Evolutionary conservation across 1,140 invertebrate species (phyloP), one percentile per base, ranked within the genome.

Genomic region (Drosophila chauvacae): DNA sequence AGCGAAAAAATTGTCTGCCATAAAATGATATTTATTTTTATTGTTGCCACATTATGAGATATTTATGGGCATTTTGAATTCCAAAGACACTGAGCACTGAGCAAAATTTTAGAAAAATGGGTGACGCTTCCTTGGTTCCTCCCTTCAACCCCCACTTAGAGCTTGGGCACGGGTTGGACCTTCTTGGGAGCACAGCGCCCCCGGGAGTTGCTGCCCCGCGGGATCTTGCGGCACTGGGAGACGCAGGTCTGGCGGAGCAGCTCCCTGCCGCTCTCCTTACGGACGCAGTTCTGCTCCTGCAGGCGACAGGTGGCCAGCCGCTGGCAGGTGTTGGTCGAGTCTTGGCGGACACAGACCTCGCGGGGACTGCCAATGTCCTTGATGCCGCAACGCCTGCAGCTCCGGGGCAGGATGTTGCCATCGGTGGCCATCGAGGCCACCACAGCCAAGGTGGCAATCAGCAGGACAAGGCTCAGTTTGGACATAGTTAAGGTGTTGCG

Each of bases 21-120:
- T 87, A 88, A 87, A 87, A 88, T 88, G 53, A 87, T 87, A 87
- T 87, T 87, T 87, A 87, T 87, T 87, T 88, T 87, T 87, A 87
- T 87, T 87, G 80, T 88, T 79, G 80, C 66, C 69, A 77, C 83
- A 88, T 83, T 88, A 88, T 87, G 83, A 87, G 77, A 88, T 87
- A 87, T 87, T 87, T 87, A 88, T 82, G 80, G 73, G 41, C 61
- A 63, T 61, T 87, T 83, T 88, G 83, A 88, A 83, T 83, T 77
- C 47, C 44, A 70, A 69, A 71, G 64, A 76, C 74, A 77, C 33
- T 11, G 33, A 33, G 33, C 10, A 33, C 30, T 45, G 20, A 45
- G 30, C 58, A 62, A 45, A 33, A 9, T 1, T 39, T 4, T 26
- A 23, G n/a, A 64, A 26, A 33, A 28, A 28, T 35, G 35, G 18